Evolutionary conservation across 2,888 invertebrate species (phyloP).

Genomic region (Parasteatoda lunata): DNA sequence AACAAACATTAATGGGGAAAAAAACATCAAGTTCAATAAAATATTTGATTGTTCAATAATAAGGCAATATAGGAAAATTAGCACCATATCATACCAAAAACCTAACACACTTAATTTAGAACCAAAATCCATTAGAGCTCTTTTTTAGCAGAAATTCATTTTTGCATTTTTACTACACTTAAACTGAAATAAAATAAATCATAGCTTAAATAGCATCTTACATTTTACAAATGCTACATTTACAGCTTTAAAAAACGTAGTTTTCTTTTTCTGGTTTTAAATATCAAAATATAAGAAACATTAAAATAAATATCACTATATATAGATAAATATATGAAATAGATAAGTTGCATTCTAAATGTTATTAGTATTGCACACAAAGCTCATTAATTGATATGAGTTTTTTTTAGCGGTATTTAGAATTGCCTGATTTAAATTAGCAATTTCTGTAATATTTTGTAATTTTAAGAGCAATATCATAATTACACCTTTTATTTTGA

Average conservation of each 20-base stretch:
- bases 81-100: slow-evolving; percentile 22
- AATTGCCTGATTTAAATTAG: too few relatives aligned
- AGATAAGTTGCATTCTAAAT: too few relatives aligned
- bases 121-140: not conserved
- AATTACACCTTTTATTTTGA: not conserved
- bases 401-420: not conserved
- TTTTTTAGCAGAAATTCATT: not conserved
- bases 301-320: too few relatives aligned
- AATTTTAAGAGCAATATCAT: too few relatives aligned
- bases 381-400: slow-evolving; percentile 66
- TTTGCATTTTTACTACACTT: not conserved
- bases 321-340: too few relatives aligned
- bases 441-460: too few relatives aligned
- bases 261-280: not conserved
- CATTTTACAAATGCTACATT: not conserved
- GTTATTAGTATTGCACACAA: slow-evolving; percentile 20
- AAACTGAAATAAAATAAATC: slow-evolving; percentile 1
- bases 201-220: not conserved
- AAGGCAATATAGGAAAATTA: slow-evolving; percentile 35
- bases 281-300: too few relatives aligned
- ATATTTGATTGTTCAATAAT: slow-evolving; percentile 42
- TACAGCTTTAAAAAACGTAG: slow-evolving; percentile 12
- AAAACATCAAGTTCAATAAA: not conserved
- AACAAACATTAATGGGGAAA: too few relatives aligned
- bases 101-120: not conserved